A percentile compares a stretch with the other conserved stretches of the same genome.
phyloP scores from a whole-genome alignment of 2,113 vertebrate species.

The Sardina pilchardus region DNA sequence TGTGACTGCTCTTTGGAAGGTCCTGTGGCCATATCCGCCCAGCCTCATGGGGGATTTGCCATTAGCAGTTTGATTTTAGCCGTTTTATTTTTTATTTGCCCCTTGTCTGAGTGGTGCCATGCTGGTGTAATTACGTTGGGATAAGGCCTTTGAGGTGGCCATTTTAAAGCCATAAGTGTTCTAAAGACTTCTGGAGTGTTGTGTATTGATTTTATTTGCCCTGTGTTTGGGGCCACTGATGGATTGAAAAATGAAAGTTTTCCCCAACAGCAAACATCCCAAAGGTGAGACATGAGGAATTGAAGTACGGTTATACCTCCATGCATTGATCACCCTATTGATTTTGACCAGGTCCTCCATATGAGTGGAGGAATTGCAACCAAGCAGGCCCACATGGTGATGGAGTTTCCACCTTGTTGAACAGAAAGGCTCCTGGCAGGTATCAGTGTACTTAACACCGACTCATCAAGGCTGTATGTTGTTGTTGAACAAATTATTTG shows the following conservation, averaged over 20 bases:
- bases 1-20: neutral
- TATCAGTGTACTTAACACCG: neutral
- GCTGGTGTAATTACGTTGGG: neutral
- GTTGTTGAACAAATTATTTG: neutral
- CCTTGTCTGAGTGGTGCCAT: neutral
- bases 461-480: neutral
- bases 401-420: neutral
- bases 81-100: neutral
- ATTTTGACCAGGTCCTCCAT: neutral
- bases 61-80: neutral
- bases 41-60: neutral
- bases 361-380: neutral
- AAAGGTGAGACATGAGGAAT: neutral
- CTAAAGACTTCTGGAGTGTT: neutral
- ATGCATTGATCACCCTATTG: neutral
- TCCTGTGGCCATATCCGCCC: neutral
- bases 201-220: neutral
- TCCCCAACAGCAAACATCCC: neutral
- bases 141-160: neutral
- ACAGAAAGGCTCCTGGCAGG: neutral
- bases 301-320: neutral
- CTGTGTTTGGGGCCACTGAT: neutral
- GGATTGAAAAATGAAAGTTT: neutral
- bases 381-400: neutral
- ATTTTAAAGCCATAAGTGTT: neutral